Evolutionary conservation across 2,113 vertebrate genomes (phyloP).

Genomic region (Saccopteryx leptura): DNA sequence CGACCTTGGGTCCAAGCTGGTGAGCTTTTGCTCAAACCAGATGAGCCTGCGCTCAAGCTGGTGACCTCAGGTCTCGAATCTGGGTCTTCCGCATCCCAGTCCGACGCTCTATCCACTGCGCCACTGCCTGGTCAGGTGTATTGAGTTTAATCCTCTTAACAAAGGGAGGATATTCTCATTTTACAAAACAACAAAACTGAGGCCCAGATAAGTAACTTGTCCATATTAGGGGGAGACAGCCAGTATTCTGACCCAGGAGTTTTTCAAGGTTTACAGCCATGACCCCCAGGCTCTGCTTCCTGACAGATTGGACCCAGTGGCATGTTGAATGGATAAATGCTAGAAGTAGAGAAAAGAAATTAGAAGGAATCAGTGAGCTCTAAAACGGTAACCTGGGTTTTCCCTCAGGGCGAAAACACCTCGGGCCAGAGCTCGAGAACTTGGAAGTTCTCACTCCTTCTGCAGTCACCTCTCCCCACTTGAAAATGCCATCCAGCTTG

Average conservation of each 20-base stretch:
- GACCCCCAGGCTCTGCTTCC: background rate
- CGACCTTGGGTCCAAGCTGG: too few species aligned
- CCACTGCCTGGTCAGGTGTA: too few species aligned
- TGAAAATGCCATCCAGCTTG: background rate
- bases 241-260: background rate
- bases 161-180: slow-evolving; percentile 6
- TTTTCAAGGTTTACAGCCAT: background rate
- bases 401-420: background rate
- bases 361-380: background rate
- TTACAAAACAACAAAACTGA: background rate
- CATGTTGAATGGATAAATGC: background rate
- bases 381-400: slow-evolving; percentile 19
- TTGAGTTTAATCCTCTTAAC: slow-evolving; percentile 36
- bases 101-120: too few species aligned
- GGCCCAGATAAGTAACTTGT: background rate
- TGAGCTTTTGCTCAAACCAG: too few species aligned
- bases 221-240: background rate
- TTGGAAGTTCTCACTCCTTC: background rate
- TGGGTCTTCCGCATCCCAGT: too few species aligned
- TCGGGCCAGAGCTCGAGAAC: background rate
- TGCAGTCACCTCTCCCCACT: background rate
- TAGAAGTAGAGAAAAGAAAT: background rate
- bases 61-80: too few species aligned
- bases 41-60: too few species aligned
- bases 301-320: background rate